phyloP scores from a whole-genome alignment of 2,888 invertebrate genomes.

The Pyrrhia umbra region DNA sequence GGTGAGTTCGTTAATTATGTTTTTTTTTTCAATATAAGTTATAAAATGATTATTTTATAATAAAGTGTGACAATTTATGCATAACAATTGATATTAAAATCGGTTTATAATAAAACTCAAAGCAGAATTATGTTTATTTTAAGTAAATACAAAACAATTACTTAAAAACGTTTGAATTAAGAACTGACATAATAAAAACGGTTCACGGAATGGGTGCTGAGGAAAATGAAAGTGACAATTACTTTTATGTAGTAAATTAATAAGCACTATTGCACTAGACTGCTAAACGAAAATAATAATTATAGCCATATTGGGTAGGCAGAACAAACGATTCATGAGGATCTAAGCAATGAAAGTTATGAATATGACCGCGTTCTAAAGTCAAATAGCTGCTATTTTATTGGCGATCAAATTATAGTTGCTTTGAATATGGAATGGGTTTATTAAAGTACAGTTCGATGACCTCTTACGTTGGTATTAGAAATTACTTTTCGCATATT shows the following conservation, averaged over 20 bases:
- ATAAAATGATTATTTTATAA: too few relatives aligned
- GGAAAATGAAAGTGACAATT: conserved; percentile 1
- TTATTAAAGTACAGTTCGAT: conserved; percentile 35
- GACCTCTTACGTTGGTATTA: conserved; percentile 6
- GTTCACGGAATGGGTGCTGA: neutral
- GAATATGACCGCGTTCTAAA: conserved; percentile 40
- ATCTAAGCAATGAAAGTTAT: conserved; percentile 30
- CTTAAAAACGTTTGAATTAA: neutral
- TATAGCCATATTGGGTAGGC: conserved; percentile 9
- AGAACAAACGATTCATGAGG: conserved; percentile 35
- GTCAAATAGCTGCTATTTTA: conserved; percentile 33
- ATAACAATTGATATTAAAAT: too few relatives aligned
- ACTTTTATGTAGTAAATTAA: conserved; percentile 1
- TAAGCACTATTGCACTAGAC: conserved; percentile 11
- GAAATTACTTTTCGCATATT: conserved; percentile 23
- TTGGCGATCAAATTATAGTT: conserved; percentile 49
- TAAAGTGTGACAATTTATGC: too few relatives aligned
- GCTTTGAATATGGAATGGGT: conserved; percentile 44
- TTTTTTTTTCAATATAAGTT: neutral
- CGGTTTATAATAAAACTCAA: too few relatives aligned
- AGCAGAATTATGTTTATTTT: too few relatives aligned
- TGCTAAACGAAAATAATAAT: conserved; percentile 10
- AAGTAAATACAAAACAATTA: too few relatives aligned
- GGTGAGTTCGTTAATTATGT: neutral
- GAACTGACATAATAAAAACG: neutral